Evolutionary conservation across 2,888 invertebrate species (phyloP), one percentile per base, ranked within the genome.

Genomic region (Diloba caeruleocephala): DNA sequence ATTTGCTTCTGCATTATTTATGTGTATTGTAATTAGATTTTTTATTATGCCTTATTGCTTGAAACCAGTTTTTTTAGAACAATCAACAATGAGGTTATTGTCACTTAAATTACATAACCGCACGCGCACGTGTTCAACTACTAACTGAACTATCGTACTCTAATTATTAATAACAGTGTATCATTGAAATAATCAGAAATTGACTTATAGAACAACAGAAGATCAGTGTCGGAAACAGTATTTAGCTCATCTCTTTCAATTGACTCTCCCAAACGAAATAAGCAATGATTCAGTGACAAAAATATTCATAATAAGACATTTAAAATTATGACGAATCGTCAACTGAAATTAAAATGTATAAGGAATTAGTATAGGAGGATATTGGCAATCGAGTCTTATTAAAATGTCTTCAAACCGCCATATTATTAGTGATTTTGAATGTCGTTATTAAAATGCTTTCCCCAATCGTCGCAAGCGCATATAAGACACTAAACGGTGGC

Each of bases 171-270:
- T n/a, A n/a, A n/a, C n/a, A n/a, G n/a, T n/a, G n/a, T n/a, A n/a
- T n/a, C n/a, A n/a, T n/a, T n/a, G n/a, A n/a, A n/a, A n/a, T n/a
- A n/a, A n/a, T n/a, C n/a, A n/a, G n/a, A n/a, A n/a, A n/a, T n/a
- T n/a, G n/a, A n/a, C n/a, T n/a, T n/a, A n/a, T n/a, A n/a, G n/a
- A n/a, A n/a, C n/a, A n/a, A n/a, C 21, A 7, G 5, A 21, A 3
- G 1, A 19, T 19, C 19, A 32, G 23, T 46, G 19, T 8, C 9
- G 21, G n/a, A 5, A 46, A 25, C 23, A 48, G 8, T 44, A 14
- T 44, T 21, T 10, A 13, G 38, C 23, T 38, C 41, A 37, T 33
- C 33, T 42, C 32, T 32, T 33, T 49, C 28, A 58, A 59, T 59
- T 29, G 43, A 26, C n/a, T 59, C 8, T 43, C 15, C 33, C 10